Base-by-base conservation (phyloP, 2,888 invertebrate species). In the Drosophila anceps region DNA sequence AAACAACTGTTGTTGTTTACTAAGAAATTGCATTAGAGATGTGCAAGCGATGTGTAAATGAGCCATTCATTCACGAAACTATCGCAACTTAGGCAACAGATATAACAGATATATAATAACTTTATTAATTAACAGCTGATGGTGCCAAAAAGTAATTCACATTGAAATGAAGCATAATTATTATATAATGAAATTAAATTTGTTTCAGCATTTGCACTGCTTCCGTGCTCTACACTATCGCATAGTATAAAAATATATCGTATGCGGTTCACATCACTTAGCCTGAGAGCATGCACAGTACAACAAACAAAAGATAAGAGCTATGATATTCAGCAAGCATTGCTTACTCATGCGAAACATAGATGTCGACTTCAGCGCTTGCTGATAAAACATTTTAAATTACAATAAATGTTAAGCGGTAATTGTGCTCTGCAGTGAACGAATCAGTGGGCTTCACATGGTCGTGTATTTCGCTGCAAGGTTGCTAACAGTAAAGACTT, bases 1-100 rank as follows among this genome's bases (percentile, higher is more conserved):
- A 79, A 55, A 53, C 29, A 59, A 50, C 58, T 76, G 78, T 73
- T 76, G 76, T 73, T 76, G 76, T 78, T 73, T 76, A 72, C 71
- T 53, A 37, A 29, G 41, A 63, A 48, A 24, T 0, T 15, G 20
- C 31, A 35, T 43, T 75, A 69, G 74, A 3, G 74, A 59, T 69
- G 76, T 33, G 7, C 43, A 1, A 35, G 41, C 6, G 35, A 48
- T 27, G 33, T n/a, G 50, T 10, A 33, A 31, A 27, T 27, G 6
- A 20, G 12, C 7, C 4, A 50, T 8, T 0, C 0, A 29, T 8
- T 1, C 31, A 31, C 31, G 12, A 18, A 31, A 31, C 48, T 50
- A 50, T 50, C 50, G n/a, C n/a, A n/a, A n/a, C n/a, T n/a, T n/a
- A n/a, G n/a, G n/a, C n/a, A n/a, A n/a, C n/a, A n/a, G n/a, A n/a